Evolutionary conservation across 2,797 vertebrate species (phyloP).

Genomic region (Psittacula derbiana): DNA sequence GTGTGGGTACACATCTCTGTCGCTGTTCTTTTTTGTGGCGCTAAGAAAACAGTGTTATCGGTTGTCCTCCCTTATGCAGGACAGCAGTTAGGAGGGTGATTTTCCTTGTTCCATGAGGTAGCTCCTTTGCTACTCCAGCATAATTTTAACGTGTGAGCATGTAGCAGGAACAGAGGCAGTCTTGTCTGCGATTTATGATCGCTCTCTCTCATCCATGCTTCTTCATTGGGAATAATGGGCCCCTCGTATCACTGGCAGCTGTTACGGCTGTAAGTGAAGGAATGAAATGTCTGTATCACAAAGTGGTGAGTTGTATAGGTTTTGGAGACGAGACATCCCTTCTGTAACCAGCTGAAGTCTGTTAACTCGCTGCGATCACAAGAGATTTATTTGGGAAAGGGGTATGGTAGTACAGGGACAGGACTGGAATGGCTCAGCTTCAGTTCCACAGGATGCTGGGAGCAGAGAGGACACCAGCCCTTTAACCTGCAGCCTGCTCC

Average conservation of each 20-base stretch:
- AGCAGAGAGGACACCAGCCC: background rate
- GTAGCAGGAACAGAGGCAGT: background rate
- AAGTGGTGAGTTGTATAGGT: background rate
- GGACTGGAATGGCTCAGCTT: background rate
- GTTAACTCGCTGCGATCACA: background rate
- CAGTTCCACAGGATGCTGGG: background rate
- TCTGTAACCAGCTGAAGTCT: background rate
- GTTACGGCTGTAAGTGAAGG: background rate
- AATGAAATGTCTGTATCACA: background rate
- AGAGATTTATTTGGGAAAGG: background rate
- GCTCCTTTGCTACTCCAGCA: background rate
- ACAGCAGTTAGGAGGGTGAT: background rate
- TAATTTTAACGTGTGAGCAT: background rate
- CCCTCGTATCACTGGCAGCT: background rate
- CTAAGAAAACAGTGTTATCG: background rate
- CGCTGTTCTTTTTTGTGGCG: background rate
- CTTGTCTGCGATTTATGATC: background rate
- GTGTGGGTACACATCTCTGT: background rate
- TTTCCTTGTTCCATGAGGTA: background rate
- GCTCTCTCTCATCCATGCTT: background rate
- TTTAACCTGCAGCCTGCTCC: background rate
- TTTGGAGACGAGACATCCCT: background rate
- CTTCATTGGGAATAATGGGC: background rate
- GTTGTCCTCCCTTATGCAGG: fast-evolving
- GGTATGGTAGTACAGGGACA: fast-evolving